Base-by-base conservation (phyloP, 2,797 vertebrate species). In the Rachycentron canadum region DNA sequence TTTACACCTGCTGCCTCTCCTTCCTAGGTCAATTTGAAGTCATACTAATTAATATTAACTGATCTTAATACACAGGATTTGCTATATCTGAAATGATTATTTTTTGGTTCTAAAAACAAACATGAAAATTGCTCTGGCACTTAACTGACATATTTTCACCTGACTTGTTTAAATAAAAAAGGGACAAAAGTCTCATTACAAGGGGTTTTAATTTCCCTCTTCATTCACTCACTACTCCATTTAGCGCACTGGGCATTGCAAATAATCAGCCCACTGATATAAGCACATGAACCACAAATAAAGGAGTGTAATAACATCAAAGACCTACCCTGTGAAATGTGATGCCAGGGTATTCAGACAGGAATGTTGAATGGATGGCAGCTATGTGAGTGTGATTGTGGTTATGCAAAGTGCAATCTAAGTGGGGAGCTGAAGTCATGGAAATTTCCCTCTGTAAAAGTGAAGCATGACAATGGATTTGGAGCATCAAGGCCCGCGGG, bases 391-490 rank as follows among this genome's bases (percentile, higher is more conserved):
- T 62, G 72, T 59, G 71, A 81, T 77, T 85, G 86, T 88, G 88
- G 85, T 88, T 88, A 87, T 91, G 91, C 84, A 91, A 89, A 93
- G 86, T 90, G 84, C 84, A 90, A 90, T 91, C 83, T 88, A 89
- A 90, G 88, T 90, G 86, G 43, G 75, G 86, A 90, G 89, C 91
- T 93, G 91, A 94, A 94, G 93, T 94, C 91, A 94, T 94, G 93
- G 92, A 93, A 94, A 94, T 94, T 90, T 90, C 85, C 89, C 76
- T 86, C 83, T 89, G 91, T 93, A 89, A 93, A 94, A 93, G 88
- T 91, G 88, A 93, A 90, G 93, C 93, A 92, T 94, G 93, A 94
- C 93, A 93, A 93, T 93, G 92, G 93, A 93, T 94, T 95, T 93
- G 91, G 91, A 91, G 92, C 92, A 93, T 94, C 94, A 93, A 92